Percentiles rank a stretch among this genome's conserved stretches.
These are phyloP conservation scores for Mustelus asterias DNA, from an alignment of 2,113 vertebrate species.

Conservation along the genomic window DNA sequence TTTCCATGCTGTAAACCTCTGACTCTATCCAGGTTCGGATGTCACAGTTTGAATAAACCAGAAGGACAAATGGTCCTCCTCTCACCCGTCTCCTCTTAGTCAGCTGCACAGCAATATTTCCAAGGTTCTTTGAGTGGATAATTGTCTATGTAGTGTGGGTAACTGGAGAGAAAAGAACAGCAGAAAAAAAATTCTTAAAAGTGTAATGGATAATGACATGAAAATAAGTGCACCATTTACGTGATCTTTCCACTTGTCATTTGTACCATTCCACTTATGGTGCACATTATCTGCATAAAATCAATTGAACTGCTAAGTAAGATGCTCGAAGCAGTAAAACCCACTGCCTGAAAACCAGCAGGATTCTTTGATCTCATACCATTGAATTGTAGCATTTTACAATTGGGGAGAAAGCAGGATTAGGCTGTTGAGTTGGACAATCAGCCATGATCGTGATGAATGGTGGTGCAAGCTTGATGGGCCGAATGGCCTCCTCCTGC, in stretches of 20 bases:
- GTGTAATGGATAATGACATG: not conserved
- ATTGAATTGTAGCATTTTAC: not conserved
- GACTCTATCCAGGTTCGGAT: not conserved
- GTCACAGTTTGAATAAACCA: not conserved
- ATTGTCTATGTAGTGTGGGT: too few relatives aligned
- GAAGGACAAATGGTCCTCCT: not conserved
- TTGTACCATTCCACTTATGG: not conserved
- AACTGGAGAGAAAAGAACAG: not conserved
- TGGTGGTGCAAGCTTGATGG: too few relatives aligned
- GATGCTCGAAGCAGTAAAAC: not conserved
- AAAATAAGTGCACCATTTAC: not conserved
- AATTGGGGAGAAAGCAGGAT: too few relatives aligned
- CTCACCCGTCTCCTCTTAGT: not conserved
- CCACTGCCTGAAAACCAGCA: not conserved
- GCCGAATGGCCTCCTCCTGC: too few relatives aligned
- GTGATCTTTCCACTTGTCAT: not conserved
- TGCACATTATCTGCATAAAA: not conserved
- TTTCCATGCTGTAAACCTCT: too few relatives aligned
- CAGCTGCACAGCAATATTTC: not conserved
- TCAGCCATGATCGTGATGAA: too few relatives aligned
- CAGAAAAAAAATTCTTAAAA: not conserved
- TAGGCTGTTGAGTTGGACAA: too few relatives aligned
- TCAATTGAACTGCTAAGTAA: not conserved
- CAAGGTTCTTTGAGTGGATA: not conserved
- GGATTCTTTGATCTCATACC: not conserved